Conservation (phyloP, 2,797 vertebrate genomes). For the Salmo trutta region DNA sequence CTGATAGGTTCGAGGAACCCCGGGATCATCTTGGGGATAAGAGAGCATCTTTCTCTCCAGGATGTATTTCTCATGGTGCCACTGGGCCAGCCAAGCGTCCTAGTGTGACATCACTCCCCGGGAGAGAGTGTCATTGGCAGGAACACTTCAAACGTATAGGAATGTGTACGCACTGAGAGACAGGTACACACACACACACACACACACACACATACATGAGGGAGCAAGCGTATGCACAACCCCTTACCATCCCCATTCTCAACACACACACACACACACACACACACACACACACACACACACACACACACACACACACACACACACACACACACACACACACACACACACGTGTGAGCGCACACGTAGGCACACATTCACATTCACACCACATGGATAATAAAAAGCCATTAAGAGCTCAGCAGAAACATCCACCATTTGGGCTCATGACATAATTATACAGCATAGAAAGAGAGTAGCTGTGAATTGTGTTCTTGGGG, state of each 20-base stretch:
- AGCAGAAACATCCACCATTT: not conserved
- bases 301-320: slow-evolving; percentile 5
- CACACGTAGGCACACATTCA: not conserved
- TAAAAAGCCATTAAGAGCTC: not conserved
- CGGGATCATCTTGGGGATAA: not conserved
- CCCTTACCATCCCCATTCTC: too few relatives aligned
- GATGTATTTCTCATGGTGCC: not conserved
- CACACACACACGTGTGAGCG: not conserved
- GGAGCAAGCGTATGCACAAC: too few relatives aligned
- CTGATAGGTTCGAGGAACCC: not conserved
- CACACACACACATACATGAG: too few relatives aligned
- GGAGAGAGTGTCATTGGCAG: too few relatives aligned
- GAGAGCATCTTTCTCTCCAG: not conserved
- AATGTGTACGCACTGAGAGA: not conserved
- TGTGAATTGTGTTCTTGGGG: slow-evolving; percentile 12
- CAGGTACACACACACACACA: slow-evolving; percentile 6
- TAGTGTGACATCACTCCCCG: not conserved
- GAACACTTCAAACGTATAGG: not conserved
- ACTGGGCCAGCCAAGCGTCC: not conserved
- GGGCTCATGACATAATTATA: slow-evolving; percentile 25
- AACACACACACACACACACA: not conserved
- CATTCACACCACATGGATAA: not conserved
- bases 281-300: not conserved
- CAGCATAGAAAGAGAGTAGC: slow-evolving; percentile 2
- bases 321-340: too few relatives aligned